Base-by-base conservation (phyloP, 1,140 invertebrate species). In the Andricus grossulariae region DNA sequence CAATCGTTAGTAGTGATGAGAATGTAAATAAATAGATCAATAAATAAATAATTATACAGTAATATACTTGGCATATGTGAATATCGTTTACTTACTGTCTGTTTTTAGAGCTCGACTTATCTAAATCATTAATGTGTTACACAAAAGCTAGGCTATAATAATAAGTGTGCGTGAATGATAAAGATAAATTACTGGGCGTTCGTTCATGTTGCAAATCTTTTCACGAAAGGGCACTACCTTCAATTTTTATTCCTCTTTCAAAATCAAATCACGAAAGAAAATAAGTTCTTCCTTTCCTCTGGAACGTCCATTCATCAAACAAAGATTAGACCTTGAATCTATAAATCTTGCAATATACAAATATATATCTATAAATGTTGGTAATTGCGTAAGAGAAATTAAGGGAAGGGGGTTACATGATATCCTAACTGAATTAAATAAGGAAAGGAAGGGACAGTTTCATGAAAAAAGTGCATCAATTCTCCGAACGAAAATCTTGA, bases 31-130 rank as follows among this genome's bases (percentile, higher is more conserved):
- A 82, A 80, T 83, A 81, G 76, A 85, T 81, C 82, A 85, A 82
- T 81, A 78, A 77, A 72, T 57, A 82, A 82, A 75, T 82, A 83
- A 83, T 85, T 86, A 83, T 84, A 84, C 86, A 87, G 80, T 82
- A 85, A 88, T 86, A 90, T 86, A 89, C 82, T 89, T 87, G 86
- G 83, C 90, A 90, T 80, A 90, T 80, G 88, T 91, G 89, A 90
- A 89, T 66, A 84, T 90, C 84, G 75, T 89, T 89, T 90, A 91
- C 88, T 91, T 91, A 90, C 88, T 90, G 88, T 90, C 87, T 82
- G 84, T 86, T 83, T 66, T 66, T 66, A 39, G 32, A 84, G 86
- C 84, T 85, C 84, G 82, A 89, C 85, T 89, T 88, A 88, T 87
- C 85, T 89, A 89, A 86, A 89, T 88, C 80, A 81, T 88, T 86